These are phyloP conservation scores for Macquaria ambigua DNA, from an alignment of 2,113 vertebrate species.

Conservation along the genomic window DNA sequence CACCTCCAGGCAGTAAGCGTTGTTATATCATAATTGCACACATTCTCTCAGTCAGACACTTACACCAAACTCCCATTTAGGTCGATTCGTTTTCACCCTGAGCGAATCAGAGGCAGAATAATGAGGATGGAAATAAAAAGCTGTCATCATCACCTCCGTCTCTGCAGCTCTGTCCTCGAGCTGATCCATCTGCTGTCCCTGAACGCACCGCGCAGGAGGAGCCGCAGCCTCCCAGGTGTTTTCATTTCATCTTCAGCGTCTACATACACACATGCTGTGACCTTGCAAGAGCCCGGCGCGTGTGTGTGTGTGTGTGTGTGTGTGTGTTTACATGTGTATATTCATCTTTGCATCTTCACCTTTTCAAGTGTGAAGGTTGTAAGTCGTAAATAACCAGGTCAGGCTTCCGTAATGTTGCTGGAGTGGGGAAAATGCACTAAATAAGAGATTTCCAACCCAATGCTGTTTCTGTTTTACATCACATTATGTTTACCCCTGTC, in stretches of 20 bases:
- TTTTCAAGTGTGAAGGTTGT: not conserved
- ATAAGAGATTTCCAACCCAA: not conserved
- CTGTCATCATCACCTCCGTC: not conserved
- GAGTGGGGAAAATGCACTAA: not conserved
- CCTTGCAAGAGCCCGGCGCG: not conserved
- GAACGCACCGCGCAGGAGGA: not conserved
- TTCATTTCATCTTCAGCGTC: not conserved
- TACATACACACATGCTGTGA: accelerated
- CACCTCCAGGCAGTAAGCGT: not conserved
- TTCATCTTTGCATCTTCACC: not conserved
- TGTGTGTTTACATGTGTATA: not conserved
- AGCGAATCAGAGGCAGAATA: not conserved
- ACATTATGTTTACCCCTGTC: not conserved
- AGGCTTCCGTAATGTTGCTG: not conserved
- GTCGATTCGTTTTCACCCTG: not conserved
- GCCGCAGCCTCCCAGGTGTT: slow-evolving; percentile 25
- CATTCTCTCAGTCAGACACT: not conserved
- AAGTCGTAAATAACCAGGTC: too few species aligned
- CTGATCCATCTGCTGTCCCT: not conserved
- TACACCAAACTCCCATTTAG: not conserved
- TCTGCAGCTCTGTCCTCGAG: not conserved
- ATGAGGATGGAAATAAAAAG: slow-evolving; percentile 20
- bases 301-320: too few species aligned
- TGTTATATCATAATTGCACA: not conserved
- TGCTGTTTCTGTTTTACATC: not conserved